Conservation (phyloP, 2,888 invertebrate species). For the Ophion costatus region DNA sequence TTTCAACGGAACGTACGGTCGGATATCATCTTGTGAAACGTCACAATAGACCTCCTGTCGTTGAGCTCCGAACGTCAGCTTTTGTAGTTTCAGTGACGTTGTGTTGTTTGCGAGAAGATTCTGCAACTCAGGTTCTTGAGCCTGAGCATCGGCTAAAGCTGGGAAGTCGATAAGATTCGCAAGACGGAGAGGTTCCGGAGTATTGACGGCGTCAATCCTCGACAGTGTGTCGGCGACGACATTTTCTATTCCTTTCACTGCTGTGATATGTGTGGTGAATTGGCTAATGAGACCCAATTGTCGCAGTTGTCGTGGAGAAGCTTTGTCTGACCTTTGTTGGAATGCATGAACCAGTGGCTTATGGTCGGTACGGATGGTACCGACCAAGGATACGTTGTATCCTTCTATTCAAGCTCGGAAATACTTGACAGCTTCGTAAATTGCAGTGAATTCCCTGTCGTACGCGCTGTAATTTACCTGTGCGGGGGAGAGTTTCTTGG, state of each 20-base stretch:
- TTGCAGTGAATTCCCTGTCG: too few species aligned
- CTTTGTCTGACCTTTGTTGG: constrained; percentile 32
- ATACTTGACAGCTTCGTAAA: constrained; percentile 37
- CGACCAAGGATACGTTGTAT: too few species aligned
- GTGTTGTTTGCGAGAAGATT: background rate
- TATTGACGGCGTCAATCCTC: background rate
- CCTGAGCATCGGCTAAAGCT: background rate
- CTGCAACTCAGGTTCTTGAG: background rate
- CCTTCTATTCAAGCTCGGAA: constrained; percentile 62
- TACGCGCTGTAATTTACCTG: too few species aligned
- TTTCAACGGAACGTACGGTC: too few species aligned
- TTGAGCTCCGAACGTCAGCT: too few species aligned
- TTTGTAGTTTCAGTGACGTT: too few species aligned
- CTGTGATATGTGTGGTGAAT: background rate
- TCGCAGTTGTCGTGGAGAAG: constrained; percentile 40
- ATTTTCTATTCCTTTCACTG: background rate
- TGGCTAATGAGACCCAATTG: constrained; percentile 45
- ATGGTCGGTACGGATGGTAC: constrained; percentile 45
- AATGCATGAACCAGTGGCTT: constrained; percentile 47
- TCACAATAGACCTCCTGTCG: too few species aligned
- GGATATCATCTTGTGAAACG: too few species aligned
- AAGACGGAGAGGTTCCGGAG: too few species aligned
- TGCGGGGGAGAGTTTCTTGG: too few species aligned
- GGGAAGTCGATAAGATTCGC: background rate
- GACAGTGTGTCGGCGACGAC: constrained; percentile 50